Conservation (phyloP, 2,888 invertebrate genomes). For the Ypsolopha scabrella region DNA sequence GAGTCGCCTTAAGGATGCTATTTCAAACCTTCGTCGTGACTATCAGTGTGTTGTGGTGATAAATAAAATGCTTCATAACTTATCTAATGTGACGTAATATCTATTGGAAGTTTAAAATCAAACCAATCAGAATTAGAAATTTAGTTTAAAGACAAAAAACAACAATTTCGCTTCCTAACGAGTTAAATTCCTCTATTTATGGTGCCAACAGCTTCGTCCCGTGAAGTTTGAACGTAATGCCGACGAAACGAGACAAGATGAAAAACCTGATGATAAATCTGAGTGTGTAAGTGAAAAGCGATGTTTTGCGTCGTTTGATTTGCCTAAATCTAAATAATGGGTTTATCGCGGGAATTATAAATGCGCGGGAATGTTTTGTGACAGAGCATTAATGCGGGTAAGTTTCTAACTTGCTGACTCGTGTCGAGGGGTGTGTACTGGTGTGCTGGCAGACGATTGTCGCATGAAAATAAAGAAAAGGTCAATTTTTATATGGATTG, state of each 20-base stretch:
- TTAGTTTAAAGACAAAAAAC: background rate
- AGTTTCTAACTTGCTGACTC: conserved; percentile 15
- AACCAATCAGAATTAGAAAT: too few relatives aligned
- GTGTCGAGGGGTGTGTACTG: too few relatives aligned
- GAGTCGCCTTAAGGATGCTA: too few relatives aligned
- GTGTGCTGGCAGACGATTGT: too few relatives aligned
- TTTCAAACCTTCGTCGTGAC: too few relatives aligned
- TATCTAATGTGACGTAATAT: too few relatives aligned
- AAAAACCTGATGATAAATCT: conserved; percentile 56
- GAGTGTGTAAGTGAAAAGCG: conserved; percentile 57
- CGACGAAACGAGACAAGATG: background rate
- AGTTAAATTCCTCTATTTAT: background rate
- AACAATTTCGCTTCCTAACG: background rate
- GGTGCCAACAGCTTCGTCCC: background rate
- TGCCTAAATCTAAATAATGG: conserved; percentile 66
- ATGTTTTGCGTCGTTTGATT: conserved; percentile 56
- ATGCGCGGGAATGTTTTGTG: conserved; percentile 47
- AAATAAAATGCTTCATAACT: too few relatives aligned
- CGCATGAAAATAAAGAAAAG: background rate
- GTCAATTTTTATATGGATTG: background rate
- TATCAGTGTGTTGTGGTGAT: too few relatives aligned
- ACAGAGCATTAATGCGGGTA: conserved; percentile 29
- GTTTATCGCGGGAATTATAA: conserved; percentile 47
- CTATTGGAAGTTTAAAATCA: too few relatives aligned
- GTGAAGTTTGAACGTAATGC: background rate